Evolutionary conservation across 2,888 invertebrate species (phyloP).

Genomic region (Papilio demoleus): DNA sequence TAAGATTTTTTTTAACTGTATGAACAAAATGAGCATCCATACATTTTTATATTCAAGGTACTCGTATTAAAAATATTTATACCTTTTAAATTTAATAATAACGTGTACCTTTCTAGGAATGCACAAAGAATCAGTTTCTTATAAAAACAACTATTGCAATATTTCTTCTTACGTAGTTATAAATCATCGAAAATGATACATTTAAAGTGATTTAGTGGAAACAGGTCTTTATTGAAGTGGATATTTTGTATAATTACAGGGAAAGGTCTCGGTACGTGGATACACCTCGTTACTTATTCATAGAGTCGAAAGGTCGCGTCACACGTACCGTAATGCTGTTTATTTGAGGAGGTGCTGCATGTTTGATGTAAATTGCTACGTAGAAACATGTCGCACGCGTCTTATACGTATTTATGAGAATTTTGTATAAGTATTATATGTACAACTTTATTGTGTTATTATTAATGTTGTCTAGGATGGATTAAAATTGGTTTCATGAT

Average conservation of each 20-base stretch:
- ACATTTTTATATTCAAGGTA: too few species aligned
- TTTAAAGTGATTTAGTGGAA: background rate
- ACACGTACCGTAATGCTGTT: conserved; percentile 36
- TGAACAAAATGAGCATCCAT: too few species aligned
- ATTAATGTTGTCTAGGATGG: too few species aligned
- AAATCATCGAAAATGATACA: background rate
- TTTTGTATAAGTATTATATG: conserved; percentile 3
- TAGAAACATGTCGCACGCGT: conserved; percentile 11
- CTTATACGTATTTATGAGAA: conserved; percentile 12
- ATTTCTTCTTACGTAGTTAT: too few species aligned
- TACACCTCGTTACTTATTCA: conserved; percentile 33
- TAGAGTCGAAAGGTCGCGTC: conserved; percentile 34
- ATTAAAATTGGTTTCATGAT: too few species aligned
- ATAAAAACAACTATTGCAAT: too few species aligned
- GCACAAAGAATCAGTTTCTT: too few species aligned
- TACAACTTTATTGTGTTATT: too few species aligned
- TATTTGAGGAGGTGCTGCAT: conserved; percentile 37
- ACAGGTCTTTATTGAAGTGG: conserved; percentile 14
- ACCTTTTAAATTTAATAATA: too few species aligned
- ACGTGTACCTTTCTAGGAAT: too few species aligned
- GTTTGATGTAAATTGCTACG: conserved; percentile 39
- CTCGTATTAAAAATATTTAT: too few species aligned
- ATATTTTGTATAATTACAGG: conserved; percentile 27
- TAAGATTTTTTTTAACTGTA: background rate
- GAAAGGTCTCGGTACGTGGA: conserved; percentile 15